These are phyloP conservation scores for Leucozona laternaria DNA, from an alignment of 2,888 invertebrate species.

Conservation along the genomic window DNA sequence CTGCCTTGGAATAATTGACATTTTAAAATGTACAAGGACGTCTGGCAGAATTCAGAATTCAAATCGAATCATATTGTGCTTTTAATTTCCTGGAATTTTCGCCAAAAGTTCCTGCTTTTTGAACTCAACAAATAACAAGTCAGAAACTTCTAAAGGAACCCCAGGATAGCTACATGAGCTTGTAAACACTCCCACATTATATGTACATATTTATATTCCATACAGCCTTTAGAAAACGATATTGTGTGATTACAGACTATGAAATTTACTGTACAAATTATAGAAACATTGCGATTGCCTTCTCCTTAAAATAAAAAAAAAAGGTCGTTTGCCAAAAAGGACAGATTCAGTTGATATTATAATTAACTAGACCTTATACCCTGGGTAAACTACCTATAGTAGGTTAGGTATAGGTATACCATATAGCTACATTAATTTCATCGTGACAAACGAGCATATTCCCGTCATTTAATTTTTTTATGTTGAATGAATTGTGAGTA, in stretches of 20 bases:
- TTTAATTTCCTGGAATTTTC: background rate
- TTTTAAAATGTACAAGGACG: too few species aligned
- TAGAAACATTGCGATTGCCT: constrained; percentile 29
- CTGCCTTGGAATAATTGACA: too few species aligned
- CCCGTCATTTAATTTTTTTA: constrained; percentile 32
- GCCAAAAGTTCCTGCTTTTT: background rate
- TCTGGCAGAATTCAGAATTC: too few species aligned
- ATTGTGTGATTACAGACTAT: constrained; percentile 32
- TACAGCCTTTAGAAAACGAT: constrained; percentile 1
- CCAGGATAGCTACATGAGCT: background rate
- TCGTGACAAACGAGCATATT: constrained; percentile 42
- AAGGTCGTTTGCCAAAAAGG: constrained; percentile 37
- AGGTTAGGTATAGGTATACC: too few species aligned
- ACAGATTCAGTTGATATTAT: constrained; percentile 30
- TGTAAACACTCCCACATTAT: background rate
- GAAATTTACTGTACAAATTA: constrained; percentile 26
- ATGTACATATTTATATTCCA: background rate
- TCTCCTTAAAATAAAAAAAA: background rate
- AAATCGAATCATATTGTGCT: too few species aligned
- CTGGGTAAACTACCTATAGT: background rate
- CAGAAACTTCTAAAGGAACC: background rate
- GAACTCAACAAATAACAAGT: background rate
- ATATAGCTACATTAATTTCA: constrained; percentile 24
- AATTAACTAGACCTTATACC: constrained; percentile 24
- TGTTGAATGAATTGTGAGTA: constrained; percentile 37